Percentiles rank a stretch among this genome's conserved stretches.
Conservation (phyloP, 2,888 invertebrate genomes). For the Yponomeuta evonymella region DNA sequence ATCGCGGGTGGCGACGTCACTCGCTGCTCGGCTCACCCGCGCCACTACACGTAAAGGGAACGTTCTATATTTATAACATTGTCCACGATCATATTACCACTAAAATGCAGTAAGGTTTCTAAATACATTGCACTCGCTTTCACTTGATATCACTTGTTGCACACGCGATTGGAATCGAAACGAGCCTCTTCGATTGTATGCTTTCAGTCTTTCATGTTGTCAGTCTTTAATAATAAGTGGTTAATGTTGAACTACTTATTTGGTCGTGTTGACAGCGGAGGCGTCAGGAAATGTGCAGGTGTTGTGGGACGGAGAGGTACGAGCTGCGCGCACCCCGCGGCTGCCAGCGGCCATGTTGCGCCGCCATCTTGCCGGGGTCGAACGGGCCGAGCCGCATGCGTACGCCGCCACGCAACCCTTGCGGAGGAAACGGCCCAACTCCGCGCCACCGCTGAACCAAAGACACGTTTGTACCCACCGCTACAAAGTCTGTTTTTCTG, state of each 20-base stretch:
- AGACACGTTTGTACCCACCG: slow-evolving; percentile 40
- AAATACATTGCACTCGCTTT: slow-evolving; percentile 41
- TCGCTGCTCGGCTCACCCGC: slow-evolving; percentile 65
- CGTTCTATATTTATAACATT: slow-evolving; percentile 67
- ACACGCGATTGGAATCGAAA: slow-evolving; percentile 43
- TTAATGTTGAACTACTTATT: neutral
- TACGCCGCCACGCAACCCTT: slow-evolving; percentile 61
- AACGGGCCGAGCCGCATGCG: slow-evolving; percentile 70
- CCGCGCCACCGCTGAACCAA: slow-evolving; percentile 34
- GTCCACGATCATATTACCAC: slow-evolving; percentile 62
- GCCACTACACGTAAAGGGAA: slow-evolving; percentile 66
- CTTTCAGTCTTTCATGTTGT: neutral
- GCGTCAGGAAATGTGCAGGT: slow-evolving; percentile 58
- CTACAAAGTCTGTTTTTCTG: slow-evolving; percentile 46
- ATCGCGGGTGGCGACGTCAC: slow-evolving; percentile 34
- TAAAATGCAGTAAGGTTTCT: slow-evolving; percentile 46
- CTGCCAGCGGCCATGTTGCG: slow-evolving; percentile 75
- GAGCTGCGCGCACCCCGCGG: slow-evolving; percentile 61
- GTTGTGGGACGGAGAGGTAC: slow-evolving; percentile 60
- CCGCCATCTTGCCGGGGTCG: slow-evolving; percentile 74
- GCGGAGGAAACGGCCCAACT: slow-evolving; percentile 59
- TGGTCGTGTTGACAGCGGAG: slow-evolving; percentile 37
- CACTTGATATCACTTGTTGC: slow-evolving; percentile 69
- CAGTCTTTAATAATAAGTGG: neutral
- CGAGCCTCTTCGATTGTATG: neutral